Conservation (phyloP, 2,113 vertebrate species). For the Myrmophylax atrothorax region DNA sequence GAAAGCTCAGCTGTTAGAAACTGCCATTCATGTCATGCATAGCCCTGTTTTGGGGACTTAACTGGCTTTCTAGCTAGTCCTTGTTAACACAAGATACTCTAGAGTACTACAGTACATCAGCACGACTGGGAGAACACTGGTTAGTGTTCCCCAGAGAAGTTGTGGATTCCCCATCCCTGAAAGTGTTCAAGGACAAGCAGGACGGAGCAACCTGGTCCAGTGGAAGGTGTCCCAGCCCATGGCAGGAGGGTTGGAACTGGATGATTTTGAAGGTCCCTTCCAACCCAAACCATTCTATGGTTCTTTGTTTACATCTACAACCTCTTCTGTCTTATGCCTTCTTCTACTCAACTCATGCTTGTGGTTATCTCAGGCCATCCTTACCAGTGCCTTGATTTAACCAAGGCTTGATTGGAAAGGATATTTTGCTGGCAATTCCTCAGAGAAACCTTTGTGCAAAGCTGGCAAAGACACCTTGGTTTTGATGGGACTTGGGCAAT, state of each 20-base stretch:
- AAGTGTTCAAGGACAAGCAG: background rate
- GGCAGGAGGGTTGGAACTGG: background rate
- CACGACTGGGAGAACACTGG: background rate
- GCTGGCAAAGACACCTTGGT: rapidly evolving
- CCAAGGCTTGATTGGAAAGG: background rate
- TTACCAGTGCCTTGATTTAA: background rate
- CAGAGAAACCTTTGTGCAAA: background rate
- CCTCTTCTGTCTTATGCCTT: background rate
- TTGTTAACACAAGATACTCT: background rate
- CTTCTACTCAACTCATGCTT: background rate
- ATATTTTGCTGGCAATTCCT: background rate
- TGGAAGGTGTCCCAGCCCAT: background rate
- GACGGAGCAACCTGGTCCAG: background rate
- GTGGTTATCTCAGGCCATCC: background rate
- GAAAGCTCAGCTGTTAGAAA: background rate
- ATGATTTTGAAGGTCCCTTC: background rate
- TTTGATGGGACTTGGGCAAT: background rate
- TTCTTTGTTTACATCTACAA: background rate
- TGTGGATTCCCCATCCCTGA: background rate
- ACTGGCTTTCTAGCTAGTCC: background rate
- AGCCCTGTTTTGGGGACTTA: background rate
- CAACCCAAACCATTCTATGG: background rate
- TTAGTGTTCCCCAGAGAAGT: background rate
- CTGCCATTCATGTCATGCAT: rapidly evolving
- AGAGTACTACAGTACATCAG: background rate